Evolutionary conservation across 64 coral and sea anemone species (phyloP).

Genomic region (Trachythela sp.): DNA sequence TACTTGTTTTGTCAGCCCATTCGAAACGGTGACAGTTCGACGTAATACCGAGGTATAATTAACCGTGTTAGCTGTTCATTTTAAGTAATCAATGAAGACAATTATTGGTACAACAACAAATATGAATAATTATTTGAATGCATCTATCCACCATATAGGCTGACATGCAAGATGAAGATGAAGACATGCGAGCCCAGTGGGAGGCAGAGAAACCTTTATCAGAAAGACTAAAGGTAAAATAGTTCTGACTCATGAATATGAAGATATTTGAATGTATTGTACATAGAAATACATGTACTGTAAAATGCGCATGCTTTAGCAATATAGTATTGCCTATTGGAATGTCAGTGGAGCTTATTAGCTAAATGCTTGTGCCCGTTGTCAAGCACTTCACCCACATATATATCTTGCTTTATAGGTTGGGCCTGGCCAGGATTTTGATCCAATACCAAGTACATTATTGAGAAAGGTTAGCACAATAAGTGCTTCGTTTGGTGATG

Average conservation of each 20-base stretch:
- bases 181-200: constrained; percentile 62
- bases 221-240: constrained; percentile 73
- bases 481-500: background rate
- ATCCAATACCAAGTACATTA: constrained; percentile 68
- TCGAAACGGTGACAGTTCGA: background rate
- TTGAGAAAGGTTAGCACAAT: constrained; percentile 65
- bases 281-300: background rate
- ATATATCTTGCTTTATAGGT: no score
- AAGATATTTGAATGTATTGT: no score
- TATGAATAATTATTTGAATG: background rate
- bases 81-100: background rate
- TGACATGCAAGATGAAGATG: constrained; percentile 46
- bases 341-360: no score
- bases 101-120: background rate
- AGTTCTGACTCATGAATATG: no score
- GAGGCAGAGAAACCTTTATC: constrained; percentile 79
- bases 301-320: background rate
- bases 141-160: background rate
- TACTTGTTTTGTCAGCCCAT: background rate
- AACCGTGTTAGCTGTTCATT: background rate
- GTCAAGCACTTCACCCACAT: no score
- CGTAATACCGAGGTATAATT: background rate
- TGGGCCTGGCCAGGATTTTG: constrained; percentile 61
- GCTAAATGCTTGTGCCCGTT: no score
- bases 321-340: background rate